Base-by-base conservation (phyloP, 2,113 vertebrate species). In the Cryptoleucopteryx plumbea region DNA sequence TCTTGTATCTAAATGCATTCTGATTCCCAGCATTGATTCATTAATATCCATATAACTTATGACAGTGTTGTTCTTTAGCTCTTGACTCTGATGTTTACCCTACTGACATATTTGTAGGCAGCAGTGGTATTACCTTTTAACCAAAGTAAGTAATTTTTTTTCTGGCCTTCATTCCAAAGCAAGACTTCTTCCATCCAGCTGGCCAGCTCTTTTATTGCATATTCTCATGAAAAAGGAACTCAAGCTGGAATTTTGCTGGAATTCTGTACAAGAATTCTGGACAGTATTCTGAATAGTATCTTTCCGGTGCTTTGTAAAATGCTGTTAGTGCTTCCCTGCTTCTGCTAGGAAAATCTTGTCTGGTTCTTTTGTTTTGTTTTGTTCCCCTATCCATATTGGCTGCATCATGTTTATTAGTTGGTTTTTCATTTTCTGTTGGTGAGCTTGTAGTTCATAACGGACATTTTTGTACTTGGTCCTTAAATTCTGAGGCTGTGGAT, bases 401-500 rank as follows among this genome's bases (percentile, higher is more conserved):
- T 52, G 20, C 16, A 22, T 77, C 1, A 0, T 50, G 10, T 68
- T 82, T 80, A 16, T 58, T 88, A 38, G 19, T 32, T 86, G 40
- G 0, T 40, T 91, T 95, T 93, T 71, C 31, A 13, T 80, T 88
- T 80, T 52, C 31, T 70, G 0, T 83, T 23, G 10, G 8, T 42
- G 16, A 81, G 9, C 31, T 65, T 0, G 0, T 50, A n/a, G 52
- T 89, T 91, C 1, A 0, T 52, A 42, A 34, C 25, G 7, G 40
- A 21, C 8, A 4, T 53, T 87, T 81, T 78, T 58, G 34, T 81
- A 4, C n/a, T 85, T 79, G 45, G 19, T 56, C 19, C 73, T 84
- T 89, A 36, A 80, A 68, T 61, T 88, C 25, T 38, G 58, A 47
- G 22, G 7, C 25, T 61, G 15, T 75, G 16, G n/a, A 23, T 82